phyloP scores from a whole-genome alignment of 2,797 vertebrate genomes.

The Babyrousa celebensis region DNA sequence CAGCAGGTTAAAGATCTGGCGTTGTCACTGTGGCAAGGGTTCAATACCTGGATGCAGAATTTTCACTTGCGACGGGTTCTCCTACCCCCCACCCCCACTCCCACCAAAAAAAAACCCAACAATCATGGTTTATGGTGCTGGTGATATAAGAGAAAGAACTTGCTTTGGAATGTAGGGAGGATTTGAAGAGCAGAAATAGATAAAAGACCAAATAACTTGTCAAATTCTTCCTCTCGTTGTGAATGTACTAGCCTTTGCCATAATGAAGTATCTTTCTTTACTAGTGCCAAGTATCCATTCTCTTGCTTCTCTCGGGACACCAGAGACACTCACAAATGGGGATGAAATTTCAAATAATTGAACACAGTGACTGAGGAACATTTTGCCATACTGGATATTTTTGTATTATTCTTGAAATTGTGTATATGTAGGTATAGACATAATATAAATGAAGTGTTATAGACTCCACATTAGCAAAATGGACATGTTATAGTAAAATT shows the following conservation, averaged over 20 bases:
- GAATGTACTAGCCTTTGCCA: neutral
- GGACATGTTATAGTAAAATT: neutral
- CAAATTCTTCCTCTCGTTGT: conserved; percentile 21
- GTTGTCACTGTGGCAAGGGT: too few species aligned
- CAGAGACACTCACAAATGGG: neutral
- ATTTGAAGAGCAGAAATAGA: conserved; percentile 1
- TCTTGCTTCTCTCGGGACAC: conserved; percentile 18
- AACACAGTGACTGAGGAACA: neutral
- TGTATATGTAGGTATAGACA: neutral
- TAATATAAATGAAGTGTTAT: neutral
- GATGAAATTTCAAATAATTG: conserved; percentile 1
- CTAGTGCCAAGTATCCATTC: neutral
- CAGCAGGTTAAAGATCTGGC: too few species aligned
- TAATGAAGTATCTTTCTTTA: conserved; percentile 1
- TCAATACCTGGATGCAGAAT: too few species aligned
- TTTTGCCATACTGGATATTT: neutral
- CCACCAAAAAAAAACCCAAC: too few species aligned
- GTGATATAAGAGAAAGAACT: neutral
- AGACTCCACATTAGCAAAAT: conserved; percentile 37
- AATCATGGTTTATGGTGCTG: neutral
- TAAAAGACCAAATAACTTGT: conserved; percentile 38
- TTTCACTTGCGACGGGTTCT: too few species aligned
- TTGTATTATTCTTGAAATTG: conserved; percentile 31
- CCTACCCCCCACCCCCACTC: too few species aligned
- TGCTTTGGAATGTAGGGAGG: neutral